phyloP scores from a whole-genome alignment of 1,140 invertebrate genomes.

The Cyrtorhinus lividipennis region DNA sequence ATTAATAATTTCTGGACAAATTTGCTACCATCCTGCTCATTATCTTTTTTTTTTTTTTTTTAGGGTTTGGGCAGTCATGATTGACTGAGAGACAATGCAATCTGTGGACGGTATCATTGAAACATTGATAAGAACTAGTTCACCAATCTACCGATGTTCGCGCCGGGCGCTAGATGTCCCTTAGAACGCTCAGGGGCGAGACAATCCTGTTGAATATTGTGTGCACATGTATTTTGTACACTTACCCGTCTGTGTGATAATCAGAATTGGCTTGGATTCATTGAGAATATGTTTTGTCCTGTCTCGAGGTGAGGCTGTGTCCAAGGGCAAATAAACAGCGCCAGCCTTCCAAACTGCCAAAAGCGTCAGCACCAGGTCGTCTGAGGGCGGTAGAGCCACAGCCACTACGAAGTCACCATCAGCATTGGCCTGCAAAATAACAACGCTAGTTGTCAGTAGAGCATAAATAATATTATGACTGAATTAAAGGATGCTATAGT shows the following conservation, averaged over 20 bases:
- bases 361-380: constrained; percentile 49
- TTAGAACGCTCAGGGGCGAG: no score
- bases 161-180: neutral
- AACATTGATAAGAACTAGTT: neutral
- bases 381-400: constrained; percentile 58
- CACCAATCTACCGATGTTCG: neutral
- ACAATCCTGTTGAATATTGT: neutral
- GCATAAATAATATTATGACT: neutral
- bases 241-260: constrained; percentile 43
- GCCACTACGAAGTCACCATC: constrained; percentile 54
- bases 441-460: neutral
- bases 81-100: no score
- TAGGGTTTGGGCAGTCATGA: no score
- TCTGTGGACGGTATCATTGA: neutral
- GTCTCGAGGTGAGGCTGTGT: constrained; percentile 54
- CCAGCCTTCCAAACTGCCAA: constrained; percentile 66
- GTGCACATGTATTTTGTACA: neutral
- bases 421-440: constrained; percentile 31
- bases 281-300: constrained; percentile 60
- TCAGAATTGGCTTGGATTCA: constrained; percentile 53
- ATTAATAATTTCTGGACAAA: no score
- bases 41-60: no score
- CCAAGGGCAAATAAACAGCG: constrained; percentile 66
- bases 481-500: neutral
- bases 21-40: no score